Evolutionary conservation across 2,888 invertebrate genomes (phyloP).

Genomic region (Callyntrura guangdongensis): DNA sequence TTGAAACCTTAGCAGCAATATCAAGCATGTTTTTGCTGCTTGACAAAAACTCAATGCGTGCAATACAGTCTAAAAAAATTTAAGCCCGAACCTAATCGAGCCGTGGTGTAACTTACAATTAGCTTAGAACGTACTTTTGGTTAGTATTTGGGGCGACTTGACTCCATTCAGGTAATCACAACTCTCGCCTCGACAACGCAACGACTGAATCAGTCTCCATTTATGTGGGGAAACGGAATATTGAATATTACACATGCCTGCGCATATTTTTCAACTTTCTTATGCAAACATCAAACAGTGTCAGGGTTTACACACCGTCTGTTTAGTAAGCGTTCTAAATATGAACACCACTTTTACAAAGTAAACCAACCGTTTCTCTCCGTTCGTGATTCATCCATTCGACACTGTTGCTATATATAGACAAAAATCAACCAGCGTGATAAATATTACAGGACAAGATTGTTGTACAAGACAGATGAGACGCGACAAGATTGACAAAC

Average conservation of each 20-base stretch:
- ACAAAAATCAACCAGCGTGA: neutral
- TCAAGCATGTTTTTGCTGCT: neutral
- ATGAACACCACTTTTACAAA: neutral
- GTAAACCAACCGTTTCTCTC: neutral
- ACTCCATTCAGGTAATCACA: neutral
- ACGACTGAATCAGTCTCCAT: neutral
- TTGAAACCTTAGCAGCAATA: neutral
- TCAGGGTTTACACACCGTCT: slow-evolving; percentile 39
- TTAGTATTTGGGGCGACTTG: neutral
- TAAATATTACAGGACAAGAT: neutral
- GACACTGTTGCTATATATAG: neutral
- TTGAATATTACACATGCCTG: neutral
- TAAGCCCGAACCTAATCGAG: too few species aligned
- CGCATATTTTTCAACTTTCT: neutral
- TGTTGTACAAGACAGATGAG: slow-evolving; percentile 15
- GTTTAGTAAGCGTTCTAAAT: slow-evolving; percentile 52
- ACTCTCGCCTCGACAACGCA: too few species aligned
- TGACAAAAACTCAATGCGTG: too few species aligned
- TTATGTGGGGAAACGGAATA: neutral
- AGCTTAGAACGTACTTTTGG: too few species aligned
- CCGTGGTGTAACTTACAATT: too few species aligned
- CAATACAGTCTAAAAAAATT: too few species aligned
- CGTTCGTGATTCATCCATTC: slow-evolving; percentile 1
- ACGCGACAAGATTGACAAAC: slow-evolving; percentile 32
- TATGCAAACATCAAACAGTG: slow-evolving; percentile 37